Base-by-base conservation (phyloP, 2,888 invertebrate species). In the Oxytorus armatus region DNA sequence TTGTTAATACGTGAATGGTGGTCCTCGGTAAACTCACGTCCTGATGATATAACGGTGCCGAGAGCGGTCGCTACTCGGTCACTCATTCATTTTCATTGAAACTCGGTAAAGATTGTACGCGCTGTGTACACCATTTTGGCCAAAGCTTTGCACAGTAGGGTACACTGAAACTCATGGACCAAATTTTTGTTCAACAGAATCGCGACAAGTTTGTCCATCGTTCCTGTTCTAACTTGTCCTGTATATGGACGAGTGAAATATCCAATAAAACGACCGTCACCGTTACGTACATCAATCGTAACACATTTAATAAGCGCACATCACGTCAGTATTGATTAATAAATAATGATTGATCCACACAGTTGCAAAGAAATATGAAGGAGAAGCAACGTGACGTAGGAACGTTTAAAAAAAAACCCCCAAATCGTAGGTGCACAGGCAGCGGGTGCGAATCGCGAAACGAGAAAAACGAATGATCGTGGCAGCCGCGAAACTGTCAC, bases 401-500 rank as follows among this genome's bases (percentile, higher is more conserved):
- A 66, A 14, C 25, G 18, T 36, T 51, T n/a, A 16, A 11, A 14
- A 47, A 49, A 49, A 49, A 49, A 49, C 8, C 3, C 8, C 25
- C 0, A 21, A 21, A 10, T 4, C 1, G 10, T 7, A 21, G 5
- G 18, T 16, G 11, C 11, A 18, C 10, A 21, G 1, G 21, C 16
- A 29, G 29, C 29, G 29, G 36, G 36, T 36, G 36, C 36, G 36
- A 36, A 36, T 7, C 3, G 36, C 3, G 36, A 8, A 1, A 36
- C 10, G 36, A 36, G 23, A 51, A 65, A 49, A 18, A 29, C 51
- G 63, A 76, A 61, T 68, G 59, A 70, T 79, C 66, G 76, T 47
- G 61, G 68, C 39, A 29, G 69, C 51, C 75, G 63, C 69, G 61
- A 53, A 63, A 72, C 68, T 73, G 79, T 76, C 79, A 76, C 72